These are phyloP conservation scores for Enteromius paludinosus DNA, from an alignment of 2,797 vertebrate species.

Conservation along the genomic window DNA sequence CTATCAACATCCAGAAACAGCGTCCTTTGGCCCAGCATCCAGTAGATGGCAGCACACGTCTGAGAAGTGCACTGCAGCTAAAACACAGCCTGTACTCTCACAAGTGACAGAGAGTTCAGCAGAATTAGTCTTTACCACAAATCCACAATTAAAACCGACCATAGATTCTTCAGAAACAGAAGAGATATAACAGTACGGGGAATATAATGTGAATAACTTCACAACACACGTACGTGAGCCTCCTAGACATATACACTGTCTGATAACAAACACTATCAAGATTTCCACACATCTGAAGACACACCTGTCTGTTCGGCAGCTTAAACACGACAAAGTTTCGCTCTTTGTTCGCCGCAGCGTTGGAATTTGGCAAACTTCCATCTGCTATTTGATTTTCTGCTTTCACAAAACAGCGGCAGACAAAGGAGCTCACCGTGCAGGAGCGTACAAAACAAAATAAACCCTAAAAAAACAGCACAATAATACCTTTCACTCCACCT, in stretches of 20 bases:
- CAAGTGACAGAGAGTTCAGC: background rate
- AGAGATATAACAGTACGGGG: background rate
- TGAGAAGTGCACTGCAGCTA: conserved; percentile 61
- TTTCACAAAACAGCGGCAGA: conserved; percentile 76
- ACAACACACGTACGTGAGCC: background rate
- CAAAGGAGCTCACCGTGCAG: conserved; percentile 75
- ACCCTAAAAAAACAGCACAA: conserved; percentile 67
- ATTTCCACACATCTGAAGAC: background rate
- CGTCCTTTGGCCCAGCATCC: conserved; percentile 52
- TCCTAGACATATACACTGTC: no score
- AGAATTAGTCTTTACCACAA: background rate
- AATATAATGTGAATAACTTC: background rate
- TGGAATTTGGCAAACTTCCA: conserved; percentile 70
- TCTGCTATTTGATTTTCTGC: conserved; percentile 78
- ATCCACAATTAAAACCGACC: background rate
- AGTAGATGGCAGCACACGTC: conserved; percentile 83
- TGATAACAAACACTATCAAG: background rate
- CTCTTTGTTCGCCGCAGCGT: conserved; percentile 68
- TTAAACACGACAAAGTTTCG: conserved; percentile 19
- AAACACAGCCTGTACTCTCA: background rate
- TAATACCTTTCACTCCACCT: conserved; percentile 33
- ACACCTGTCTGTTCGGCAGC: conserved; percentile 5
- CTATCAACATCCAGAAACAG: background rate
- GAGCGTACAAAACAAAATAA: conserved; percentile 78
- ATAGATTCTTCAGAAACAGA: background rate